phyloP scores from a whole-genome alignment of 2,113 vertebrate species.

The Romanogobio albipinnatus region DNA sequence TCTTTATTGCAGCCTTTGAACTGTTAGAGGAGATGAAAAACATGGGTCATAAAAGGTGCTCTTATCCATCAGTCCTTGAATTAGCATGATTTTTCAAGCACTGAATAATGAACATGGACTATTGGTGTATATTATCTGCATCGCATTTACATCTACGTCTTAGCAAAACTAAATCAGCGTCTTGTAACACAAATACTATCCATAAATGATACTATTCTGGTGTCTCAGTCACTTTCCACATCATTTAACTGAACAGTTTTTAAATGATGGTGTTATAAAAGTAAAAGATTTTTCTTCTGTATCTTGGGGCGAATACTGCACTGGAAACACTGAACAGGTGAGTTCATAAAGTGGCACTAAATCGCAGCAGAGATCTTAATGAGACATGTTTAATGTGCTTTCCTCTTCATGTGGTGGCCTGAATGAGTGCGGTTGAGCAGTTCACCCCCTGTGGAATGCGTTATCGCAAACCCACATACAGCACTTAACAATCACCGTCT shows the following conservation, averaged over 20 bases:
- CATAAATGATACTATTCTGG: neutral
- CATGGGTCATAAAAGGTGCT: neutral
- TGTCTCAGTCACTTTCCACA: neutral
- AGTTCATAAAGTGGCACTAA: slow-evolving; percentile 4
- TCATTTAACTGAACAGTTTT: neutral
- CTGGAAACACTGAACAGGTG: neutral
- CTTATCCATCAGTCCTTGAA: slow-evolving; percentile 25
- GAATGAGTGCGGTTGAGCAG: slow-evolving; percentile 27
- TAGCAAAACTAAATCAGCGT: neutral
- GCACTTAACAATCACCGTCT: slow-evolving; percentile 32
- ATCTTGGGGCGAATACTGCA: neutral
- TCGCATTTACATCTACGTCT: neutral
- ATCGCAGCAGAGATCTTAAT: slow-evolving; percentile 27
- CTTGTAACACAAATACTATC: neutral
- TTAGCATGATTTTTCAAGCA: slow-evolving; percentile 44
- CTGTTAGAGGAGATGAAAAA: slow-evolving; percentile 15
- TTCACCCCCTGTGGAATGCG: slow-evolving; percentile 27
- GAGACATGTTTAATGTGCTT: slow-evolving; percentile 21
- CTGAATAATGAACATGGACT: slow-evolving; percentile 25
- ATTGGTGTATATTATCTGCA: slow-evolving; percentile 4
- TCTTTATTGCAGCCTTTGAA: slow-evolving; percentile 30
- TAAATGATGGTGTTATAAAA: neutral
- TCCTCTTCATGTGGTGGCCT: neutral
- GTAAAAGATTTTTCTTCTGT: neutral
- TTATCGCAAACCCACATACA: slow-evolving; percentile 38